Percentiles rank a stretch among this genome's conserved stretches.
phyloP scores from a whole-genome alignment of 1,140 invertebrate species.

The Ooceraea biroi region DNA sequence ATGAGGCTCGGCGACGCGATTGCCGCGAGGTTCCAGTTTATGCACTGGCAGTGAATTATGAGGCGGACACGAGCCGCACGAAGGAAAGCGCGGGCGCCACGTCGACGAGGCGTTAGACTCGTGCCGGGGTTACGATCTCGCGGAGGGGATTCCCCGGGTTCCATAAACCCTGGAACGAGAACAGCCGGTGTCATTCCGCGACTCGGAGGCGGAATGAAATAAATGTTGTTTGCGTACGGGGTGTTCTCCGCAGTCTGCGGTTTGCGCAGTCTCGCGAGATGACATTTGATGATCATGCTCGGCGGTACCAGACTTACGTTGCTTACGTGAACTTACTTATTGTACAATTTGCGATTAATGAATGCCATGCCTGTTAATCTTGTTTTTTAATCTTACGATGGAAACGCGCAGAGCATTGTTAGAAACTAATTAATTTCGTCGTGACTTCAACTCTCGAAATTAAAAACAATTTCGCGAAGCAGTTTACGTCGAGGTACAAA shows the following conservation, averaged over 20 bases:
- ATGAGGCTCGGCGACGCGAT: constrained; percentile 69
- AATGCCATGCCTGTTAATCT: too few species aligned
- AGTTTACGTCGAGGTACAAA: not conserved
- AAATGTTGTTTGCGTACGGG: constrained; percentile 15
- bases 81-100: constrained; percentile 51
- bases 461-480: not conserved
- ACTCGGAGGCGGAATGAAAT: constrained; percentile 26
- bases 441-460: not conserved
- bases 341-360: not conserved
- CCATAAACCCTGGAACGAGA: constrained; percentile 52
- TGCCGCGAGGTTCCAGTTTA: constrained; percentile 66
- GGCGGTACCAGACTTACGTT: not conserved
- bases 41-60: constrained; percentile 48
- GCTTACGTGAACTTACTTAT: not conserved
- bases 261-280: not conserved
- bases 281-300: not conserved
- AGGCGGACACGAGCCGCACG: constrained; percentile 38
- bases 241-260: too few species aligned
- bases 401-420: too few species aligned
- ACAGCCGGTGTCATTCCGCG: constrained; percentile 36
- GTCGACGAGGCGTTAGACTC: constrained; percentile 58
- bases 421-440: too few species aligned
- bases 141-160: constrained; percentile 35
- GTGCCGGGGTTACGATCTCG: constrained; percentile 54
- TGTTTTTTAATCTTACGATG: too few species aligned